A percentile compares a stretch with the other conserved stretches of the same genome.
Evolutionary conservation across 2,797 vertebrate species (phyloP).

Genomic region (Muscicapa striata): DNA sequence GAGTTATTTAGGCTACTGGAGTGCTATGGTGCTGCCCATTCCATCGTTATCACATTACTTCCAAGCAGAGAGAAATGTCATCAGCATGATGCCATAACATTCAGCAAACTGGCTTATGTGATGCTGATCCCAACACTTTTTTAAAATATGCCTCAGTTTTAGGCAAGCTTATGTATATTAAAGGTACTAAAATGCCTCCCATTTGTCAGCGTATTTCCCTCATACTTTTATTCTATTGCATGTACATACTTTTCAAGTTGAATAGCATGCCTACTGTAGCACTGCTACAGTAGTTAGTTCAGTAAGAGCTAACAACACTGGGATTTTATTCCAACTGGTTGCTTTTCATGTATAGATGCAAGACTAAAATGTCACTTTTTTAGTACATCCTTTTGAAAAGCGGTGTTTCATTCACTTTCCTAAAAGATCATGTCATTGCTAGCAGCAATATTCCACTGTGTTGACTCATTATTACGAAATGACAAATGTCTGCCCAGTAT

Average conservation of each 20-base stretch:
- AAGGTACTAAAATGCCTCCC: neutral
- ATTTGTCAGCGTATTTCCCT: neutral
- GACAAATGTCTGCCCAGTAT: neutral
- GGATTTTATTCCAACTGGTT: neutral
- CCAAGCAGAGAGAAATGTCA: constrained; percentile 44
- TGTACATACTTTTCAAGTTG: neutral
- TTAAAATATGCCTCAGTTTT: neutral
- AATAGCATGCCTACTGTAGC: neutral
- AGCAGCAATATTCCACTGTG: neutral
- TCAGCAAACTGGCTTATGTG: neutral
- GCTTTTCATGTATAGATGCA: neutral
- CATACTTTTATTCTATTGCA: neutral
- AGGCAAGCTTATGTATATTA: neutral
- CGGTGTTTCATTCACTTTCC: neutral
- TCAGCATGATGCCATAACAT: neutral
- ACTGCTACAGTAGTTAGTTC: neutral
- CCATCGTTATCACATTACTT: neutral
- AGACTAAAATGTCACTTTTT: neutral
- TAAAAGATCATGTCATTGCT: neutral
- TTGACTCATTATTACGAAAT: neutral
- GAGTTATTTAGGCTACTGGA: constrained; percentile 6
- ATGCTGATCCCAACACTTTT: neutral
- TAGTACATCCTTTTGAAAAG: neutral
- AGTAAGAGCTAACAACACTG: neutral
- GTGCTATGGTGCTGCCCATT: neutral